A percentile compares a stretch with the other conserved stretches of the same genome.
These are phyloP conservation scores for Manis javanica DNA, from an alignment of 2,797 vertebrate genomes.

Conservation along the genomic window DNA sequence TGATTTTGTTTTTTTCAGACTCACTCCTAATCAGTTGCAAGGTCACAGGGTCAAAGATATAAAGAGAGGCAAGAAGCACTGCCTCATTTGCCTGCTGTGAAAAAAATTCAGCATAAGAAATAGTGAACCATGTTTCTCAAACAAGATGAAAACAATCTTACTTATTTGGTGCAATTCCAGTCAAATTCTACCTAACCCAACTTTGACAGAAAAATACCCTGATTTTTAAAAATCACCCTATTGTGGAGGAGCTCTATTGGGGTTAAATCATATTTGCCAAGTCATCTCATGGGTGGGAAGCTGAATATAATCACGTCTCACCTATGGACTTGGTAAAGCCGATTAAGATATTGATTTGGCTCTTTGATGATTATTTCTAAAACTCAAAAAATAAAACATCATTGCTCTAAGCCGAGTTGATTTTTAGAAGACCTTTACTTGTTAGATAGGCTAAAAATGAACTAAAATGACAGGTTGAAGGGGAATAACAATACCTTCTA, in stretches of 20 bases:
- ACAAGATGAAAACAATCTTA: background rate
- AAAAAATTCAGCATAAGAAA: background rate
- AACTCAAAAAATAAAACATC: slow-evolving; percentile 5
- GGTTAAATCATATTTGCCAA: background rate
- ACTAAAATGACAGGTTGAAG: background rate
- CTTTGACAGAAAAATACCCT: background rate
- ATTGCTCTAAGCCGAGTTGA: background rate
- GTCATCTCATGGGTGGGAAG: background rate
- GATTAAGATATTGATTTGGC: background rate
- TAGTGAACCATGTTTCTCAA: background rate
- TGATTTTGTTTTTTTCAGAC: background rate
- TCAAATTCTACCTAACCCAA: background rate
- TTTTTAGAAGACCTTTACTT: background rate
- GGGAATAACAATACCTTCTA: background rate
- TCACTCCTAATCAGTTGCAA: background rate
- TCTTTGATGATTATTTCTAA: background rate
- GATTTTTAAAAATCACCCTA: background rate
- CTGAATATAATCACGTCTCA: background rate
- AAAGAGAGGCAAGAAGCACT: background rate
- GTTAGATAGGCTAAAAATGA: background rate
- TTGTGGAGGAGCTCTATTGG: background rate
- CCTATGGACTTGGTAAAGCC: background rate
- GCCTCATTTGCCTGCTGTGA: background rate
- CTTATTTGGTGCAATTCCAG: slow-evolving; percentile 1
- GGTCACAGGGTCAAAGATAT: background rate